Evolutionary conservation across 1,140 invertebrate species (phyloP).

Genomic region (Atta cephalotes): DNA sequence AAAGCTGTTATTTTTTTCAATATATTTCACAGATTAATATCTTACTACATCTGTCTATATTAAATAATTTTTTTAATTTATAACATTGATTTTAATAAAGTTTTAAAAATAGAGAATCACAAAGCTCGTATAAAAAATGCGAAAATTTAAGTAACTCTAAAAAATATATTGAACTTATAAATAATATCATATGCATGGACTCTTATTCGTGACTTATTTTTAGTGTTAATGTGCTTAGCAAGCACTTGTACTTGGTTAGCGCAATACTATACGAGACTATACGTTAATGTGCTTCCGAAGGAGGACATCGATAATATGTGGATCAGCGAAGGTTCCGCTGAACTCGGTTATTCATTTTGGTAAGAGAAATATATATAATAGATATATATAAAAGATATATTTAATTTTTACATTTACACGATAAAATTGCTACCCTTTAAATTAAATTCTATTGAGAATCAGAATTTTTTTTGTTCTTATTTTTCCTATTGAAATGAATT

Average conservation of each 20-base stretch:
- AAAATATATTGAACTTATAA: background rate
- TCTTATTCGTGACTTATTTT: constrained; percentile 68
- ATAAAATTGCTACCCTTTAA: background rate
- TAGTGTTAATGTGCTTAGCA: constrained; percentile 91
- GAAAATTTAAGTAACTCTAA: background rate
- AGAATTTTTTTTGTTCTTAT: background rate
- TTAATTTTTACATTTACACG: constrained; percentile 66
- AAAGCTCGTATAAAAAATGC: background rate
- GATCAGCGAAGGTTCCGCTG: constrained; percentile 90
- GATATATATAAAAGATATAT: background rate
- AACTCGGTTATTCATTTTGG: constrained; percentile 93
- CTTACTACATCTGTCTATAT: background rate
- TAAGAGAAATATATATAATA: constrained; percentile 77
- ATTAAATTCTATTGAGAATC: background rate
- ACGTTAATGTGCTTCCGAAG: constrained; percentile 91
- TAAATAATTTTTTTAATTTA: background rate
- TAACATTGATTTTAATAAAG: background rate
- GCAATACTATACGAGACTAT: constrained; percentile 91
- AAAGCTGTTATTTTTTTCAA: background rate
- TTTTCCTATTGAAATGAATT: background rate
- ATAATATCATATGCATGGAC: background rate
- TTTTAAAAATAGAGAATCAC: background rate
- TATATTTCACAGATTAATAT: background rate
- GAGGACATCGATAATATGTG: constrained; percentile 92
- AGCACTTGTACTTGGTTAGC: constrained; percentile 91